Conservation (phyloP, 2,888 invertebrate genomes). For the Drosophila hamatofila region DNA sequence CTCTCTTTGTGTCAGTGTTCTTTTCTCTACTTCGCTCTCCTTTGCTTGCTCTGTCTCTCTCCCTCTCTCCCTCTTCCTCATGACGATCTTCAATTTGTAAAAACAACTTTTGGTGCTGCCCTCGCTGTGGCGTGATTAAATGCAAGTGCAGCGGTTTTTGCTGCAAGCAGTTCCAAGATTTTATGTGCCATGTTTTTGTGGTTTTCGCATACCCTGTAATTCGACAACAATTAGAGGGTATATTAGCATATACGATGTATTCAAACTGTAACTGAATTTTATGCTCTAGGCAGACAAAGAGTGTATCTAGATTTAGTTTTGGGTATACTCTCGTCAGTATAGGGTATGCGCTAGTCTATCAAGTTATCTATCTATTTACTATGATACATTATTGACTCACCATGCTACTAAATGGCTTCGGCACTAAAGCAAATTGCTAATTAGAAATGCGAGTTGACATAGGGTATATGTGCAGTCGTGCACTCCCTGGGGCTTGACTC, state of each 20-base stretch:
- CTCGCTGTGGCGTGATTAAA: slow-evolving; percentile 20
- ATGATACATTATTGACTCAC: not conserved
- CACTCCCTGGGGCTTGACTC: not conserved
- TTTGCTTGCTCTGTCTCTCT: too few species aligned
- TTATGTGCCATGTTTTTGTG: slow-evolving; percentile 17
- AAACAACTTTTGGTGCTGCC: slow-evolving; percentile 4
- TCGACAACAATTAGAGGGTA: not conserved
- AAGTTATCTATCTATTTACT: fast-evolving
- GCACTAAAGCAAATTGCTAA: not conserved
- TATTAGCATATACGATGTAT: too few species aligned
- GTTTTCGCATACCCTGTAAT: slow-evolving; percentile 16
- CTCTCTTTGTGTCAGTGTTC: not conserved
- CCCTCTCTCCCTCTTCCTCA: not conserved
- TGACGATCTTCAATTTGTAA: not conserved
- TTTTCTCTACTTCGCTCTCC: not conserved
- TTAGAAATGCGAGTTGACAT: not conserved
- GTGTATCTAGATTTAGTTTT: too few species aligned
- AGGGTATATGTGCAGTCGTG: slow-evolving; percentile 25
- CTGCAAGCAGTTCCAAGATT: slow-evolving; percentile 1
- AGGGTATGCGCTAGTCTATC: not conserved
- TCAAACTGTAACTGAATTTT: too few species aligned
- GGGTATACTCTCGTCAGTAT: not conserved
- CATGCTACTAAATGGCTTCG: not conserved
- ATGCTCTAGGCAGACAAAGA: too few species aligned
- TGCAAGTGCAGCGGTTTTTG: slow-evolving; percentile 26